Evolutionary conservation across 2,888 invertebrate genomes (phyloP), one percentile per base, ranked within the genome.

Genomic region (Liposcelis brunnea): DNA sequence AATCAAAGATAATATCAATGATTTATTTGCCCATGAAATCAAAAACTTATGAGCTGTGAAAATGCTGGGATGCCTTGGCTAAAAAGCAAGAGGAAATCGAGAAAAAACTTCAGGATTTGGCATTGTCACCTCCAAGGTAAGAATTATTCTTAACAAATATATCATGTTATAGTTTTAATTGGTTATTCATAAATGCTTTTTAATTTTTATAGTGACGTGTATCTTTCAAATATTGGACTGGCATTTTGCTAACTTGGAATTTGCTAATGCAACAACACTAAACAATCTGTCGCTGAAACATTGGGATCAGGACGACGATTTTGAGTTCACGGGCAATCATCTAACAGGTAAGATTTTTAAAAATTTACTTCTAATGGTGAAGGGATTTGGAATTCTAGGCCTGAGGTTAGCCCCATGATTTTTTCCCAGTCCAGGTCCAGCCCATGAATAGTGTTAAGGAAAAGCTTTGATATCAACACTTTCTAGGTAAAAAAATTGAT

Each of bases 291-390:
- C 94, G 12, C 72, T 97, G 50, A 94, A 94, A 61, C 93, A 97
- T 61, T 97, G 95, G 97, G 95, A 97, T 61, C 94, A 94, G 66
- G 97, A 97, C 62, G 97, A 97, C 67, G 95, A 94, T 66, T 95
- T 93, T 66, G 97, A 95, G 66, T 95, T 97, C 61, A 90, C 93
- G 45, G 97, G 97, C 49, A 90, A 86, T 64, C 95, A 97, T 73
- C 74, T 95, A 58, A 94, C 93, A 72, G 86, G 87, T 87, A 63
- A 58, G 65, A 14, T 6, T 6, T 35, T 35, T 16, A 35, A 35
- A 7, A 6, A 15, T 35, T 35, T 35, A n/a, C n/a, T n/a, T n/a
- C n/a, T n/a, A n/a, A n/a, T n/a, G n/a, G n/a, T n/a, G n/a, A n/a
- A n/a, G n/a, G n/a, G n/a, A n/a, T n/a, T n/a, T n/a, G n/a, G n/a